phyloP scores from a whole-genome alignment of 2,888 invertebrate species.

The Deilephila porcellus region DNA sequence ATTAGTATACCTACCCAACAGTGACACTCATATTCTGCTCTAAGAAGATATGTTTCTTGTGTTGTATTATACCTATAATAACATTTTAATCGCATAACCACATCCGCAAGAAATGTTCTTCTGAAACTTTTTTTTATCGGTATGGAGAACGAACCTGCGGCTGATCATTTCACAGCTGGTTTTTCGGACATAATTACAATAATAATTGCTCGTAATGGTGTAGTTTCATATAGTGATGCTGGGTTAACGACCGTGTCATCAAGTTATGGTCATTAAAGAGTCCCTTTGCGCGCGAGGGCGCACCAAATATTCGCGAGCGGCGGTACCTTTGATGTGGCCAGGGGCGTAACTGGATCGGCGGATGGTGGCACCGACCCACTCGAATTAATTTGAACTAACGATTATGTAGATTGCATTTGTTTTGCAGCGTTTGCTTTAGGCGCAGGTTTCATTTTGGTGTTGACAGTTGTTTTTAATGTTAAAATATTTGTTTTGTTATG shows the following conservation, averaged over 20 bases:
- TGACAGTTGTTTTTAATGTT: neutral
- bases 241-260: constrained; percentile 7
- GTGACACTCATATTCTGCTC: too few species aligned
- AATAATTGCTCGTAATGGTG: neutral
- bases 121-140: too few species aligned
- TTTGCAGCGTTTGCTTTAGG: neutral
- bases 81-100: too few species aligned
- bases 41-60: too few species aligned
- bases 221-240: constrained; percentile 11
- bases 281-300: constrained; percentile 20
- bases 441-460: neutral
- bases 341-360: constrained; percentile 14
- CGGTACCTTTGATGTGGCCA: constrained; percentile 39
- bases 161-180: too few species aligned
- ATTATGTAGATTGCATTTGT: constrained; percentile 18
- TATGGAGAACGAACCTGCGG: too few species aligned
- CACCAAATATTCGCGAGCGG: constrained; percentile 33
- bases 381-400: neutral
- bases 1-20: too few species aligned
- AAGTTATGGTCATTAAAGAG: constrained; percentile 26
- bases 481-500: too few species aligned
- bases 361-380: neutral
- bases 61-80: too few species aligned
- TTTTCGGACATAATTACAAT: neutral
- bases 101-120: too few species aligned